Conservation (phyloP, 2,797 vertebrate species). For the Eremophila alpestris region DNA sequence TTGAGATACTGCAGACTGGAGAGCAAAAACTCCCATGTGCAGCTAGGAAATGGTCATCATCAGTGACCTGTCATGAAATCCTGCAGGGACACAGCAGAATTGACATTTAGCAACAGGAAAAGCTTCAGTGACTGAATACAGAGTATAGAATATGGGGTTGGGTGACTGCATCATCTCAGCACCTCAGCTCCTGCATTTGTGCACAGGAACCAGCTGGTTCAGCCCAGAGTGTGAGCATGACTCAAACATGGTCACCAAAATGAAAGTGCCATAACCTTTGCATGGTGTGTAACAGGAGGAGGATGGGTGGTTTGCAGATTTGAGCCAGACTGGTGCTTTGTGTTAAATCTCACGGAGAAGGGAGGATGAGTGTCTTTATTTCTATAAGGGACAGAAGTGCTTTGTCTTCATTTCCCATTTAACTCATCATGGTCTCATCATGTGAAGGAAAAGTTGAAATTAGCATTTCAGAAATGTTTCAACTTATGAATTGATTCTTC, state of each 20-base stretch:
- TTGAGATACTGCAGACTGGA: neutral
- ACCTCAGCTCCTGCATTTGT: rapidly evolving
- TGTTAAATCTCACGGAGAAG: neutral
- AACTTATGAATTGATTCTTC: neutral
- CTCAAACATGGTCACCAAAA: neutral
- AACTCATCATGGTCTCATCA: neutral
- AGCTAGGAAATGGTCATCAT: slow-evolving; percentile 1
- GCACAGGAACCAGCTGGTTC: rapidly evolving
- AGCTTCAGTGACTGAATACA: neutral
- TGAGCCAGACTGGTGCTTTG: neutral
- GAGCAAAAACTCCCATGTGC: neutral
- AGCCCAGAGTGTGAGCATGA: neutral
- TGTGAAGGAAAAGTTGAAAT: neutral
- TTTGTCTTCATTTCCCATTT: neutral
- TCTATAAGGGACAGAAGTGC: neutral
- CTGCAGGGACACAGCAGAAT: neutral
- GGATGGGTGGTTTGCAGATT: neutral
- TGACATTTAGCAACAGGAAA: neutral
- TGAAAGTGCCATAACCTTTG: neutral
- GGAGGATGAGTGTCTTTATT: neutral
- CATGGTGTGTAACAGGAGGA: no score
- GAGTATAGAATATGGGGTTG: neutral
- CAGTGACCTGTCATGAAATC: slow-evolving; percentile 49
- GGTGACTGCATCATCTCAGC: neutral
- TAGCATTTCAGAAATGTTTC: neutral